Percentiles rank a stretch among this genome's conserved stretches.
Evolutionary conservation across 1,140 invertebrate species (phyloP).

Genomic region (Semibalanus balanoides): DNA sequence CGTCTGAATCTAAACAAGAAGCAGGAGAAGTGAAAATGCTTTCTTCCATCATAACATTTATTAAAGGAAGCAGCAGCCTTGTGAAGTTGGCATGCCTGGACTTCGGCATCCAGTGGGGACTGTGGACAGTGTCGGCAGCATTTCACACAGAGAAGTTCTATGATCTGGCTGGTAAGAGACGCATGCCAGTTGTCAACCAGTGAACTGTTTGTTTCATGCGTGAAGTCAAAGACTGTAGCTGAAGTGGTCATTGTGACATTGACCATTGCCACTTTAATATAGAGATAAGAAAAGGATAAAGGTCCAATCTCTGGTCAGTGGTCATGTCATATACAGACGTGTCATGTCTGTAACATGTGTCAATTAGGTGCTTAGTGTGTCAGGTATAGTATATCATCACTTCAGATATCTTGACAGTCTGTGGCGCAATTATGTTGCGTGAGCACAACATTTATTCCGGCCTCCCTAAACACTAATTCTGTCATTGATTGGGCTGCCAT

Average conservation of each 20-base stretch:
- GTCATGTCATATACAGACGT: not conserved
- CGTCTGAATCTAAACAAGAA: too few species aligned
- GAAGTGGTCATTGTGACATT: conserved; percentile 8
- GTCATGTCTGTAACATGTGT: too few species aligned
- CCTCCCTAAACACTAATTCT: too few species aligned
- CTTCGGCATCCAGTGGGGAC: conserved; percentile 31
- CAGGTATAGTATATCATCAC: too few species aligned
- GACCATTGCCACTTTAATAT: not conserved
- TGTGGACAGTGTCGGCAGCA: conserved; percentile 25
- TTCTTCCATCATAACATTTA: not conserved
- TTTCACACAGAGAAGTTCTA: conserved; percentile 35
- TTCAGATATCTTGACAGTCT: too few species aligned
- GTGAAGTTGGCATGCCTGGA: conserved; percentile 24
- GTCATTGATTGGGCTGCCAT: too few species aligned
- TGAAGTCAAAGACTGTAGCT: not conserved
- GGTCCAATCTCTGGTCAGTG: not conserved
- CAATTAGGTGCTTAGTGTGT: too few species aligned
- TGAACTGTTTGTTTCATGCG: too few species aligned
- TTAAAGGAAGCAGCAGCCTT: not conserved
- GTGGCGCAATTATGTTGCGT: too few species aligned
- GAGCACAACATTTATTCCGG: too few species aligned
- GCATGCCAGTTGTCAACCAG: too few species aligned
- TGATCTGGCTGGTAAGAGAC: conserved; percentile 29
- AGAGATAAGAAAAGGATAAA: conserved; percentile 2
- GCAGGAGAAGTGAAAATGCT: not conserved